phyloP scores from a whole-genome alignment of 2,888 invertebrate species.

The Philonicus albiceps region DNA sequence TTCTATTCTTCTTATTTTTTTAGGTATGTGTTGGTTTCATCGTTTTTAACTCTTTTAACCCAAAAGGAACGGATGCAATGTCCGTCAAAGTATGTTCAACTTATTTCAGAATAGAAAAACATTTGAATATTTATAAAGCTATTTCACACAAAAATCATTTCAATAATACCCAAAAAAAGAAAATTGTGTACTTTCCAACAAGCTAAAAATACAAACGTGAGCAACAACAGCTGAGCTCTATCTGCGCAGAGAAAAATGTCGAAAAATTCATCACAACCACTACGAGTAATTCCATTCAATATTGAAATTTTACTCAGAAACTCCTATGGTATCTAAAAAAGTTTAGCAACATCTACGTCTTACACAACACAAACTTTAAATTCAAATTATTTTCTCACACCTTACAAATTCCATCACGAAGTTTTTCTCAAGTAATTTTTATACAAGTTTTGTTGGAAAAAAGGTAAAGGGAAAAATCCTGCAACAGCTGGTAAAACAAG shows the following conservation, averaged over 20 bases:
- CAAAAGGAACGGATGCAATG: neutral
- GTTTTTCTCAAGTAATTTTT: neutral
- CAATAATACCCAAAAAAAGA: too few relatives aligned
- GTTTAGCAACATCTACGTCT: neutral
- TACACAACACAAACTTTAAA: neutral
- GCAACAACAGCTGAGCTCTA: neutral
- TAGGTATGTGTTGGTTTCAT: neutral
- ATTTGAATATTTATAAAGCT: neutral
- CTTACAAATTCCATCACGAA: neutral
- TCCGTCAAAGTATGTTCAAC: neutral
- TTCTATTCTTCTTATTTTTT: too few relatives aligned
- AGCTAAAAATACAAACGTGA: neutral
- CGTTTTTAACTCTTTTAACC: neutral
- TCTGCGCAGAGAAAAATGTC: neutral
- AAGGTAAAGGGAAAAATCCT: neutral
- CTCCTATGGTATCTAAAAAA: neutral
- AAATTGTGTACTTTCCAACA: neutral
- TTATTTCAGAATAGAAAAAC: neutral
- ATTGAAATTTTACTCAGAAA: neutral
- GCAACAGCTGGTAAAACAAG: neutral
- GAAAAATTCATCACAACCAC: neutral
- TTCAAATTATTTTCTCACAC: neutral
- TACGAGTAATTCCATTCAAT: neutral
- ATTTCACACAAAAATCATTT: neutral
- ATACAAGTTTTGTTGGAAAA: neutral